A percentile compares a stretch with the other conserved stretches of the same genome.
These are phyloP conservation scores for Triops cancriformis DNA, from an alignment of 1,140 invertebrate genomes.

Conservation along the genomic window DNA sequence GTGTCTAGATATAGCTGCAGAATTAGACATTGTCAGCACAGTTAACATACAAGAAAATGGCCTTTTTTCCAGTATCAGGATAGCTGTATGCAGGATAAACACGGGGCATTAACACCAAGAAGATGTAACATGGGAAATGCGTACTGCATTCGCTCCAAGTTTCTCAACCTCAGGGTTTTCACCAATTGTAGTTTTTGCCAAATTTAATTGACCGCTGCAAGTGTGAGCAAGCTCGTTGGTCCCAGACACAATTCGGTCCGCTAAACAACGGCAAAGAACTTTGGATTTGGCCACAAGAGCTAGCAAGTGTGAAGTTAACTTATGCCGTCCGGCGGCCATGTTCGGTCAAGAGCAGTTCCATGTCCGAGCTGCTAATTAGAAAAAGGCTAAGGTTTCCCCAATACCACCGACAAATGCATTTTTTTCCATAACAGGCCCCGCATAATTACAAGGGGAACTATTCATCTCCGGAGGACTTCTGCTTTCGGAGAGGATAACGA, in stretches of 20 bases:
- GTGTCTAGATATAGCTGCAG: no score
- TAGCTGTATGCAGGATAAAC: no score
- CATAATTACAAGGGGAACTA: neutral
- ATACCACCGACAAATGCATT: neutral
- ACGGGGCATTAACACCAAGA: no score
- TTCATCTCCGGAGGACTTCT: neutral
- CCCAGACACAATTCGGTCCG: neutral
- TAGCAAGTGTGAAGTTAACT: neutral
- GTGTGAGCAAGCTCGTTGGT: neutral
- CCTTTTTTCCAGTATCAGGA: no score
- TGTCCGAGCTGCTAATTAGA: neutral
- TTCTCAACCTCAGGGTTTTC: no score
- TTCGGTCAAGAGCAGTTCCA: conserved; percentile 4
- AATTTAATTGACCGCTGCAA: neutral
- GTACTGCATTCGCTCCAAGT: no score
- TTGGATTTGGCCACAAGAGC: neutral
- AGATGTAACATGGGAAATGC: no score
- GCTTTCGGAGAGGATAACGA: neutral
- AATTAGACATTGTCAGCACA: no score
- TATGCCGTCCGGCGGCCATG: neutral
- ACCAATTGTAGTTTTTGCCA: no score
- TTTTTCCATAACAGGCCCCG: neutral
- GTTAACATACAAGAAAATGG: no score
- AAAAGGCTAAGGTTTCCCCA: conserved; percentile 10
- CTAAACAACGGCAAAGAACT: neutral